Evolutionary conservation across 2,888 invertebrate species (phyloP), one percentile per base, ranked within the genome.

Genomic region (Zelleria hepariella): DNA sequence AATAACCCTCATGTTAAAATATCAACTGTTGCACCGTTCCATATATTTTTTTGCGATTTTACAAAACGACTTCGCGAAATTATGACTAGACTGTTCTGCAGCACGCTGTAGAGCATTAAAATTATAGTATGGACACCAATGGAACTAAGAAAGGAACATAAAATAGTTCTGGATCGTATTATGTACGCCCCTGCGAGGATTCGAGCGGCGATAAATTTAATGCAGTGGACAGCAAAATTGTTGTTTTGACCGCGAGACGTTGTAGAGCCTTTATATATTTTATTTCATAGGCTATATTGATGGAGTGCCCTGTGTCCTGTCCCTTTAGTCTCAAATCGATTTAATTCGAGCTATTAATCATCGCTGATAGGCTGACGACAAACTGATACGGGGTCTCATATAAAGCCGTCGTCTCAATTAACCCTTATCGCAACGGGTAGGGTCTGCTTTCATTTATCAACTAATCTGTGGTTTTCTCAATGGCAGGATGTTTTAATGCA

Each of bases 121-220:
- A 77, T 72, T 74, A 70, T 71, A 73, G 67, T 72, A 73, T 69
- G 72, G 74, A 73, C 70, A 69, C 69, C 68, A 67, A 68, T 70
- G 69, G 63, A 68, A 71, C 74, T 79, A 76, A 75, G 80, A 78
- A 79, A 79, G 75, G 76, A 75, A 72, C 77, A 80, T 82, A 80
- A 82, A 85, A 86, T 86, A 83, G 82, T 78, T 78, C 72, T 75
- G 76, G 74, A 42, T 73, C 75, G 71, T 74, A 82, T 82, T 83
- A 86, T 84, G 84, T 80, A 86, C 86, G 87, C 86, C 86, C 85
- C 80, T 79, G 71, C 80, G 80, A 85, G 81, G 83, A 85, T 81
- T 80, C 85, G 76, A 80, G 74, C 66, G 66, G 75, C 79, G 77
- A 86, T 87, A 87, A 87, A 87, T 87, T 81, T 73, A 78, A 78